Evolutionary conservation across 2,113 vertebrate species (phyloP), one percentile per base, ranked within the genome.

Genomic region (Phoenicopterus ruber): DNA sequence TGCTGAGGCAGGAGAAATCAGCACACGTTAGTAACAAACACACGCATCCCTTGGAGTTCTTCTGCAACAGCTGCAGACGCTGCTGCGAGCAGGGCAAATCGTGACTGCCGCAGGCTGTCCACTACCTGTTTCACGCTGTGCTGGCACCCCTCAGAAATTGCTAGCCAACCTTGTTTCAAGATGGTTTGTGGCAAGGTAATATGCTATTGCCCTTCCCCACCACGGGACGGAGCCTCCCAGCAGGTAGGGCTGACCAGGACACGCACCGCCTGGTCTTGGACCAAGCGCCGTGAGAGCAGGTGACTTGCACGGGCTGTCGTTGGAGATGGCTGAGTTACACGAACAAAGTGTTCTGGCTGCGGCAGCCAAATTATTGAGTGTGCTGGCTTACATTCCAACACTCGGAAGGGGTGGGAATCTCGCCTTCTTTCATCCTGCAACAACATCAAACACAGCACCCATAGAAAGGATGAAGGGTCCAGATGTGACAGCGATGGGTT

Each of bases 1-100:
- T 28, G 78, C 87, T 42, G 84, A 88, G 79, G 67, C 91, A 96
- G 67, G 67, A 90, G 55, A 65, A 83, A 73, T 32, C 71, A 57
- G 69, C 40, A 73, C 78, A 65, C 10, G 0, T 44, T 22, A 47
- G 17, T 24, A 42, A 70, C 5, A 49, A 74, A 71, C 18, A 28
- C 50, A 6, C 0, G 18, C n/a, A 57, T 0, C 71, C 7, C 1
- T 44, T 38, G 46, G 69, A 74, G 55, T 12, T 77, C 59, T 50
- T 65, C 71, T 65, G 91, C 58, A 80, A 67, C 17, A 47, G 63
- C 73, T 49, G 2, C 32, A 7, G 66, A 6, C 2, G 2, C 42
- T 47, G 71, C 20, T 50, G 76, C 34, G n/a, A 63, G 61, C 42
- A 34, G 70, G 42, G 78, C 13, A 59, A 49, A 17, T 14, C 3